phyloP scores from a whole-genome alignment of 2,888 invertebrate species.

The Drosophila borealis region DNA sequence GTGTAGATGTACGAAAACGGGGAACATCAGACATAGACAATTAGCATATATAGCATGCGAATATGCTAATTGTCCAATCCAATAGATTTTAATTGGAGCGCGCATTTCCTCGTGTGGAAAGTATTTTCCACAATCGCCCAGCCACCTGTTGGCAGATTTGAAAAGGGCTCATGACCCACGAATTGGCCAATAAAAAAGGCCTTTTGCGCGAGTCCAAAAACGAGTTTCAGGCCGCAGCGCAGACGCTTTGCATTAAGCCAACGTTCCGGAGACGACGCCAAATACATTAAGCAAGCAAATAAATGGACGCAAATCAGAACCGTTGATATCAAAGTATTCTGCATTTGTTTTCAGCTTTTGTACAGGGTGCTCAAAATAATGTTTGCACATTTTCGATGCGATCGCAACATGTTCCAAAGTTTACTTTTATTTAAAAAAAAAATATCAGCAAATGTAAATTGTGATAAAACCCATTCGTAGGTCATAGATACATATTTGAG shows the following conservation, averaged over 20 bases:
- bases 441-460: no score
- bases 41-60: slow-evolving; percentile 31
- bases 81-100: slow-evolving; percentile 19
- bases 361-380: slow-evolving; percentile 37
- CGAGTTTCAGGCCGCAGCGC: slow-evolving; percentile 30
- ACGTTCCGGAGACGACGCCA: slow-evolving; percentile 52
- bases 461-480: no score
- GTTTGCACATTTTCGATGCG: no score
- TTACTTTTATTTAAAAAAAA: neutral
- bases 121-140: neutral
- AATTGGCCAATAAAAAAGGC: slow-evolving; percentile 2
- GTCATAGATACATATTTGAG: no score
- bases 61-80: slow-evolving; percentile 28
- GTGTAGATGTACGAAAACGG: neutral
- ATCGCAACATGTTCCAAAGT: no score
- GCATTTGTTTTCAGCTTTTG: slow-evolving; percentile 3
- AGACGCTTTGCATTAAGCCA: slow-evolving; percentile 25
- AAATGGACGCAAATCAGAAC: slow-evolving; percentile 41
- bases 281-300: slow-evolving; percentile 52
- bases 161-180: neutral
- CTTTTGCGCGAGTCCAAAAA: slow-evolving; percentile 35
- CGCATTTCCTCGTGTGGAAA: slow-evolving; percentile 18
- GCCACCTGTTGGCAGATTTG: neutral
- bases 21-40: slow-evolving; percentile 18
- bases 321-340: slow-evolving; percentile 26